Evolutionary conservation across 1,140 invertebrate species (phyloP), one percentile per base, ranked within the genome.

Genomic region (Drosophila orosa): DNA sequence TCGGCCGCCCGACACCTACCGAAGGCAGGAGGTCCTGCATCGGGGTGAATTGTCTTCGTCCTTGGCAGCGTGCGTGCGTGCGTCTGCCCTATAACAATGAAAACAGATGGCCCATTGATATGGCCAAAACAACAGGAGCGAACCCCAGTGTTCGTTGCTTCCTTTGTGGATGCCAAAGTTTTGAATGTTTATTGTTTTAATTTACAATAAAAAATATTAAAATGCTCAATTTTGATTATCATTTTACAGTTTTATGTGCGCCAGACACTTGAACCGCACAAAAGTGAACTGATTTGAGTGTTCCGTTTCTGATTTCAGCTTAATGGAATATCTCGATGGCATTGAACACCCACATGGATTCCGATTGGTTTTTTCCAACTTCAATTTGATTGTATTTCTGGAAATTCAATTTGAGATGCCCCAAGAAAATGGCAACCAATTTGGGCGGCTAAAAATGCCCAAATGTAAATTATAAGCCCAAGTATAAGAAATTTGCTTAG

Each of bases 191-290:
- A 87, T 86, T 89, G 83, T 89, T 86, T 86, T 86, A 83, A 86
- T 86, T 83, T 79, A 86, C 83, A 87, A 86, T 86, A 86, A 86
- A 86, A 87, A 83, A 76, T 87, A 87, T 87, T 83, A 73, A 82
- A 87, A 79, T 87, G 83, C 72, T 58, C 83, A 87, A 74, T 87
- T 83, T 69, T 83, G 83, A 83, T 86, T 86, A 86, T 87, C 79
- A 89, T 89, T 83, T 83, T 73, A 87, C 84, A 79, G 82, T 63
- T 86, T 81, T 81, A 86, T 78, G 68, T 52, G 35, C 44, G 37
- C 22, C 73, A 80, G 78, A 72, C 83, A 78, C 59, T 82, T 50
- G 74, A 75, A 63, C 24, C 56, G 42, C 29, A 29, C 47, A 22
- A 50, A 40, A 62, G 24, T 73, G 68, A 71, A 72, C 68, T 29